Base-by-base conservation (phyloP, 2,113 vertebrate genomes). In the Eira barbara region DNA sequence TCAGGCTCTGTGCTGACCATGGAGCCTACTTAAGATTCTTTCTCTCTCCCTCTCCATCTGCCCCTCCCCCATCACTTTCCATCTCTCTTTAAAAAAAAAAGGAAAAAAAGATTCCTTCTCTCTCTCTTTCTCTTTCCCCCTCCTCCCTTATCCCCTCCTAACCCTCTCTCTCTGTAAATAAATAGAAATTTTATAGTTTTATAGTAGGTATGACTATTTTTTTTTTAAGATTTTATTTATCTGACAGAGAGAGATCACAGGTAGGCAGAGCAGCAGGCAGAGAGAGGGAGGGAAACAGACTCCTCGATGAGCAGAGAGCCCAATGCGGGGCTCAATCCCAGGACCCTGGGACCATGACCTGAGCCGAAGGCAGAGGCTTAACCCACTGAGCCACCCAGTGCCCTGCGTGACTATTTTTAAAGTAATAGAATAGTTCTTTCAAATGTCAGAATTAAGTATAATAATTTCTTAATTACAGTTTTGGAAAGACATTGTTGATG, bases 401-500 rank as follows among this genome's bases (percentile, higher is more conserved):
- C 17, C 52, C 52, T 63, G 2, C 74, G 8, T 96, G 55, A 73
- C 21, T 69, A 36, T 74, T 97, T 93, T 95, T 97, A 78, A 90
- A 47, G 5, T 59, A 93, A 83, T 85, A 49, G 39, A 95, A 91
- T 84, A 65, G 12, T 95, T 96, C 34, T 95, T 98, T 45, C 80
- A 71, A 73, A 81, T 67, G 63, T 55, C 4, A 84, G 49, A 69
- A 97, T 97, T 98, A 97, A 93, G 36, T 69, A 20, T 97, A 47
- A 76, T 97, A 91, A 96, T 97, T 98, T 98, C 74, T 98, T 87
- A 94, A 94, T 97, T 98, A 95, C 98, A 99, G 99, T 99, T 99
- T 99, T 99, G 99, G 99, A 99, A 99, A 97, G 99, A 99, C 98
- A 99, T 99, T 98, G 99, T 99, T 98, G 99, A 99, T 98, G 99